Conservation (phyloP, 2,888 invertebrate species). For the Amphipyra berbera region DNA sequence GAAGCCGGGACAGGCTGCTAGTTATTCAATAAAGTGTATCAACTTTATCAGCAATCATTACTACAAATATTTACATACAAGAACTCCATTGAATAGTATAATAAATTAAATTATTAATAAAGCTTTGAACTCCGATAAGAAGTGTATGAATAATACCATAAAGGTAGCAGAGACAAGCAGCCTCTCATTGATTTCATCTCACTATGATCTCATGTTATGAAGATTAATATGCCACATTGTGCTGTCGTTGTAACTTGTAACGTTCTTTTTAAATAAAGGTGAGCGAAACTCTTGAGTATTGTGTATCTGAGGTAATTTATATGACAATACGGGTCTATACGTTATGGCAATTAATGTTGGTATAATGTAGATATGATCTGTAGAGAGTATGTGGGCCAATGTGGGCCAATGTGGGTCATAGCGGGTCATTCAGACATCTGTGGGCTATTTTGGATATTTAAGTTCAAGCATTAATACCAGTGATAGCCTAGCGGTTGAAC, state of each 20-base stretch:
- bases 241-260: slow-evolving; percentile 21
- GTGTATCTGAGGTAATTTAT: slow-evolving; percentile 22
- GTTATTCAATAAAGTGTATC: slow-evolving; percentile 19
- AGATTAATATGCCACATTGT: slow-evolving; percentile 38
- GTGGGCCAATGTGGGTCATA: too few relatives aligned
- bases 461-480: too few relatives aligned
- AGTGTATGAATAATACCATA: slow-evolving; percentile 28
- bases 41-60: slow-evolving; percentile 30
- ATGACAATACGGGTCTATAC: slow-evolving; percentile 25
- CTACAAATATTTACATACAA: slow-evolving; percentile 40
- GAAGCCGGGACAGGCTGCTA: background rate
- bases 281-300: background rate
- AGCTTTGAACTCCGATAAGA: slow-evolving; percentile 36
- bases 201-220: slow-evolving; percentile 28
- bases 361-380: slow-evolving; percentile 31
- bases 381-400: background rate
- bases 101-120: slow-evolving; percentile 53
- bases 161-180: slow-evolving; percentile 36
- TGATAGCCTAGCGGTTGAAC: too few relatives aligned
- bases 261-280: slow-evolving; percentile 1
- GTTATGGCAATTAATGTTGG: background rate
- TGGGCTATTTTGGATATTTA: too few relatives aligned
- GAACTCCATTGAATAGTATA: slow-evolving; percentile 27
- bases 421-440: too few relatives aligned
- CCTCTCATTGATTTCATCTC: slow-evolving; percentile 35